Conservation (phyloP, 2,113 vertebrate genomes). For the Bufo gargarizans region DNA sequence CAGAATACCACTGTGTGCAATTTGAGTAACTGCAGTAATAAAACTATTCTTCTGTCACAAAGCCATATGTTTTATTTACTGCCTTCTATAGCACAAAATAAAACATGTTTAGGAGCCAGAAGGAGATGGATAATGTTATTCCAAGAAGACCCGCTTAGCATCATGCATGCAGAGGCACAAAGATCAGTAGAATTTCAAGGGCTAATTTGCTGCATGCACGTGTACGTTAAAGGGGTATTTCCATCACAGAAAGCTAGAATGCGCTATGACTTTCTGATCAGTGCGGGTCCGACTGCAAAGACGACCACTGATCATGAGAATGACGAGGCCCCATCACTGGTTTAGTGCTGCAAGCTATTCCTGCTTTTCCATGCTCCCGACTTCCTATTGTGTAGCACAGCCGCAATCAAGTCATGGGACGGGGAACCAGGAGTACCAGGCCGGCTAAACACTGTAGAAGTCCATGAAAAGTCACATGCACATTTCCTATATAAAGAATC, state of each 20-base stretch:
- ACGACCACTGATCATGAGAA: too few relatives aligned
- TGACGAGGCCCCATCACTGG: too few relatives aligned
- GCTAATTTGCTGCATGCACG: neutral
- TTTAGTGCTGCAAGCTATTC: too few relatives aligned
- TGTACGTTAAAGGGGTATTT: neutral
- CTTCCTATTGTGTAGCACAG: too few relatives aligned
- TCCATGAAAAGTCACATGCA: too few relatives aligned
- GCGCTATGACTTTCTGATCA: neutral
- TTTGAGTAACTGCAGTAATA: slow-evolving; percentile 48
- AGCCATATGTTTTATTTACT: slow-evolving; percentile 51
- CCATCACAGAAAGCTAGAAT: neutral
- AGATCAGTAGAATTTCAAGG: neutral
- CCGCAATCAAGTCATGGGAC: too few relatives aligned
- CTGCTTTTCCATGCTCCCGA: too few relatives aligned
- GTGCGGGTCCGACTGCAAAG: too few relatives aligned
- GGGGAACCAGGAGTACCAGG: too few relatives aligned
- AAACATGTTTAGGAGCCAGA: slow-evolving; percentile 33
- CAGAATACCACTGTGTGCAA: slow-evolving; percentile 42
- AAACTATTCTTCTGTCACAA: slow-evolving; percentile 50
- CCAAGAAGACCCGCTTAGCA: neutral
- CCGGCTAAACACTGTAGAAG: too few relatives aligned
- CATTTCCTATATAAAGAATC: too few relatives aligned
- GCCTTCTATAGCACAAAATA: slow-evolving; percentile 48
- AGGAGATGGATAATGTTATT: slow-evolving; percentile 28
- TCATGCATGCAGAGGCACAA: neutral